These are phyloP conservation scores for Zaprionus ornatus DNA, from an alignment of 1,140 invertebrate species.

Conservation along the genomic window DNA sequence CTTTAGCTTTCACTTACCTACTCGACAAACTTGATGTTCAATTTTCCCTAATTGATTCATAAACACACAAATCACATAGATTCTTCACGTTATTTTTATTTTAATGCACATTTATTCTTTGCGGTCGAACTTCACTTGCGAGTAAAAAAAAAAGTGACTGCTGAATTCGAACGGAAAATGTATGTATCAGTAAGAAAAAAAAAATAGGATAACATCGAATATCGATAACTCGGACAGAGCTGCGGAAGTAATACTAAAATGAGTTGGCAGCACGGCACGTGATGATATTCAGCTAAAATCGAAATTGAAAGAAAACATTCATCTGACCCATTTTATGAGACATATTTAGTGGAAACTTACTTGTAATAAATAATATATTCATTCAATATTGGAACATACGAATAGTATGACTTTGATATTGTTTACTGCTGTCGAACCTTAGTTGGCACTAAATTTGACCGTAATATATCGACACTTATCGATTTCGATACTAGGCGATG, in stretches of 20 bases:
- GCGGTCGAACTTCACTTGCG: conserved; percentile 75
- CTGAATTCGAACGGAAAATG: conserved; percentile 66
- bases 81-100: conserved; percentile 64
- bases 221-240: neutral
- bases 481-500: conserved; percentile 9
- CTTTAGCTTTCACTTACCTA: conserved; percentile 68
- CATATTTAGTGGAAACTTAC: neutral
- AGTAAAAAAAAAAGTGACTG: conserved; percentile 67
- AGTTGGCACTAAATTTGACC: conserved; percentile 1
- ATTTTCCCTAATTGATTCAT: conserved; percentile 74
- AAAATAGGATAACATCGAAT: conserved; percentile 53
- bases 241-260: neutral
- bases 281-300: neutral
- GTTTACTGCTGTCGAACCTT: neutral
- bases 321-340: neutral
- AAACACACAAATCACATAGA: conserved; percentile 71
- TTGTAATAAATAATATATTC: neutral
- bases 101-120: conserved; percentile 64
- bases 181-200: conserved; percentile 58
- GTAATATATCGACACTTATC: neutral
- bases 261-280: conserved; percentile 27
- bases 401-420: neutral
- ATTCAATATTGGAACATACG: neutral
- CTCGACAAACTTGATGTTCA: conserved; percentile 68
- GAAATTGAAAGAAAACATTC: neutral